Base-by-base conservation (phyloP, 2,888 invertebrate species). In the Mactromeris polynyma region DNA sequence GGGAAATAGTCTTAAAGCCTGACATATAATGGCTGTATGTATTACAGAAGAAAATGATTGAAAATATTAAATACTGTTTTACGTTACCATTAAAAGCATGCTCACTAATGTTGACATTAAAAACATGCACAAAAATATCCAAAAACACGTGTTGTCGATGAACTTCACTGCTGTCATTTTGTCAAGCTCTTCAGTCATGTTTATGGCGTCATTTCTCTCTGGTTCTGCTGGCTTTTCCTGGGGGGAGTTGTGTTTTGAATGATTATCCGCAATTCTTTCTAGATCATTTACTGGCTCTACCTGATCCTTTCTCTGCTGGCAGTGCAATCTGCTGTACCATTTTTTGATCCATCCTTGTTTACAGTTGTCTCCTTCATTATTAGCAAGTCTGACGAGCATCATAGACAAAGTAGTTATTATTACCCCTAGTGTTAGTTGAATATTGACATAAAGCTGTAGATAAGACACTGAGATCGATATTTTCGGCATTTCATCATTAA, bases 401-500 rank as follows among this genome's bases (percentile, higher is more conserved):
- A 88, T 77, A 9, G 88, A 88, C 11, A 88, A 2, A 4, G 69
- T 64, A 9, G 88, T 85, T 1, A 78, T 88, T 17, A 85, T 58
- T 58, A 85, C 58, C 21, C 85, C 82, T 9, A 85, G 31, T n/a
- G 77, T 64, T 0, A 88, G 79, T 26, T 88, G 88, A n/a, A 78
- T 58, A 17, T 54, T 85, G n/a, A 85, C 58, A 77, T 85, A 88
- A 31, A 88, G 33, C 26, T 88, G 88, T 17, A 88, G 51, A 33
- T 85, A 85, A 4, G 85, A 88, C n/a, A 84, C 64, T 51, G 31
- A 46, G 31, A 84, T 54, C 0, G 88, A 85, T 38, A 85, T 77
- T 42, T 54, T 81, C n/a, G 88, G 88, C 81, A 88, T 88, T n/a
- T 81, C 81, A n/a, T 81, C 85, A 79, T 78, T 82, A 11, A 88